These are phyloP conservation scores for Campoplex capitator DNA, from an alignment of 2,888 invertebrate genomes.

Conservation along the genomic window DNA sequence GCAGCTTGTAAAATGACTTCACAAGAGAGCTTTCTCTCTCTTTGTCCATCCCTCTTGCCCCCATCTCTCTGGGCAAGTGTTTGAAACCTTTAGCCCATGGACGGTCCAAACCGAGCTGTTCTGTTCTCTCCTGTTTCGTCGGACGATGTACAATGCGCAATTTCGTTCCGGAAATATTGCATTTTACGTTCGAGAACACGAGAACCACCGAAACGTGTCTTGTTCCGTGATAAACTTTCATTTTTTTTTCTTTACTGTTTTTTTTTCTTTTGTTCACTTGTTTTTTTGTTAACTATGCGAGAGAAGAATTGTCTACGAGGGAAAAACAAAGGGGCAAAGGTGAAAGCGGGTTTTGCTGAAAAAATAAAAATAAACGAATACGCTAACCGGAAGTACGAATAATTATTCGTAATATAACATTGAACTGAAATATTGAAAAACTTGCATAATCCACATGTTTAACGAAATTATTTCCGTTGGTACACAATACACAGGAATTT, in stretches of 20 bases:
- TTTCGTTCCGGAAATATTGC: conserved; percentile 77
- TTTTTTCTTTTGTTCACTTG: not conserved
- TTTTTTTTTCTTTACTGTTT: conserved; percentile 1
- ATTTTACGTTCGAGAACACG: conserved; percentile 68
- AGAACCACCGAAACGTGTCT: conserved; percentile 45
- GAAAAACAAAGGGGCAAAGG: not conserved
- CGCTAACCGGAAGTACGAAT: not conserved
- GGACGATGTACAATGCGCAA: conserved; percentile 70
- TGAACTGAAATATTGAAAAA: conserved; percentile 32
- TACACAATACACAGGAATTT: not conserved
- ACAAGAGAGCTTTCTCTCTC: conserved; percentile 32
- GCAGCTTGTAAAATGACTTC: conserved; percentile 58
- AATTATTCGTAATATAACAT: conserved; percentile 36
- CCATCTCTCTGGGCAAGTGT: conserved; percentile 55
- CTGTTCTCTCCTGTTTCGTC: conserved; percentile 28
- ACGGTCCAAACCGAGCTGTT: not conserved
- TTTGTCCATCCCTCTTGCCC: conserved; percentile 34
- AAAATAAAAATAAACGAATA: not conserved
- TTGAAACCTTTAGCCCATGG: not conserved
- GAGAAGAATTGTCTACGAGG: conserved; percentile 3
- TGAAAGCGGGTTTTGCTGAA: not conserved
- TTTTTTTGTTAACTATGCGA: not conserved
- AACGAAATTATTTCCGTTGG: conserved; percentile 29
- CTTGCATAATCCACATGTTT: not conserved
- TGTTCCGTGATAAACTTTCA: conserved; percentile 28